Conservation (phyloP, 2,888 invertebrate species). For the Dendrolimus houi region DNA sequence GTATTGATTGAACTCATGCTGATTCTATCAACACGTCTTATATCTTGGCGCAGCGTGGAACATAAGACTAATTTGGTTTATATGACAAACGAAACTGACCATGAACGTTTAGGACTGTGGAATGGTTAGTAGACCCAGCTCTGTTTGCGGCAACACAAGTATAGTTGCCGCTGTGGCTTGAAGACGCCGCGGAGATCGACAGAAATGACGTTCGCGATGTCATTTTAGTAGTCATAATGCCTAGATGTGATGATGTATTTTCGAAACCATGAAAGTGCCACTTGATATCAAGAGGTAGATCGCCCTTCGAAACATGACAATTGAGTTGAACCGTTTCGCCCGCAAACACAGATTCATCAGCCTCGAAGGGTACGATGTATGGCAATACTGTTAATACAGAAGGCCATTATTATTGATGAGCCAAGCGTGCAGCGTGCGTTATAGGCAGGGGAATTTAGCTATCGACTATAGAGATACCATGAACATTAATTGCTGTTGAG, state of each 20-base stretch:
- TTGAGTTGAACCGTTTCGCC: conserved; percentile 81
- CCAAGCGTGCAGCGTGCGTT: conserved; percentile 71
- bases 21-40: conserved; percentile 40
- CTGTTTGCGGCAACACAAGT: conserved; percentile 85
- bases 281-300: conserved; percentile 82
- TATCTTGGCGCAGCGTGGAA: conserved; percentile 22
- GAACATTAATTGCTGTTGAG: conserved; percentile 79
- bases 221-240: conserved; percentile 79
- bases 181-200: conserved; percentile 81
- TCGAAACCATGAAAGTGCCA: conserved; percentile 85
- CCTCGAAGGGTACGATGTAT: conserved; percentile 80
- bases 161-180: conserved; percentile 84
- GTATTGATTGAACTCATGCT: conserved; percentile 57
- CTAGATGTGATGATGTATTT: conserved; percentile 73
- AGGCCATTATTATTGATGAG: conserved; percentile 57
- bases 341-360: conserved; percentile 81
- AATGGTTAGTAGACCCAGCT: conserved; percentile 82
- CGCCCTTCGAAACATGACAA: conserved; percentile 84
- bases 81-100: conserved; percentile 47
- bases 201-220: conserved; percentile 82
- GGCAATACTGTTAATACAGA: conserved; percentile 79
- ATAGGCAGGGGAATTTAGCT: conserved; percentile 40
- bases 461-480: conserved; percentile 72
- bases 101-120: conserved; percentile 77
- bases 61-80: conserved; percentile 14